These are phyloP conservation scores for Allophyes oxyacanthae DNA, from an alignment of 2,888 invertebrate genomes.

Conservation along the genomic window DNA sequence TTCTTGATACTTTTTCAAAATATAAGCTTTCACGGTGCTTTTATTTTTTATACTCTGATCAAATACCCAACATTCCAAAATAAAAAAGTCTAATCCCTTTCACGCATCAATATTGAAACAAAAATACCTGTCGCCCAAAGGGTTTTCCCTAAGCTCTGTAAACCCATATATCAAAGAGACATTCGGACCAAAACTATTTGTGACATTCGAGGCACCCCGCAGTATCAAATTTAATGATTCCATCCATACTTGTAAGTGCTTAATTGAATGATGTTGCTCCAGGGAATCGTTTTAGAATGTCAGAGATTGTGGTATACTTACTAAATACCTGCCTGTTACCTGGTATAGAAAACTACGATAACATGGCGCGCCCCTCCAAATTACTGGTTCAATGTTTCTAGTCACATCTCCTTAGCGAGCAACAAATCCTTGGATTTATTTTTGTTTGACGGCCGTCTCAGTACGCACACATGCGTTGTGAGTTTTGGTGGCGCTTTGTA, in stretches of 20 bases:
- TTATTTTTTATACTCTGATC: too few relatives aligned
- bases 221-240: conserved; percentile 55
- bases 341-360: too few relatives aligned
- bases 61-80: conserved; percentile 4
- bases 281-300: conserved; percentile 44
- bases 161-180: conserved; percentile 53
- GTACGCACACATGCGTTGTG: too few relatives aligned
- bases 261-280: conserved; percentile 66
- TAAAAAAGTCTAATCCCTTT: conserved; percentile 27
- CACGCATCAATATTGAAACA: conserved; percentile 41
- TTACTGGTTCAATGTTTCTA: too few relatives aligned
- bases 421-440: too few relatives aligned
- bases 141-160: conserved; percentile 21
- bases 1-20: too few relatives aligned
- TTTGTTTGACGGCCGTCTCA: too few relatives aligned
- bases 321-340: too few relatives aligned
- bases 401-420: too few relatives aligned
- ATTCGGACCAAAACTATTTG: conserved; percentile 52
- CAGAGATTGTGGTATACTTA: conserved; percentile 14
- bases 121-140: conserved; percentile 47
- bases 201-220: conserved; percentile 38
- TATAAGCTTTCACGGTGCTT: too few relatives aligned
- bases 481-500: too few relatives aligned
- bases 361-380: too few relatives aligned
- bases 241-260: conserved; percentile 25